These are phyloP conservation scores for Drosophila seclusa DNA, from an alignment of 2,888 invertebrate genomes.

Conservation along the genomic window DNA sequence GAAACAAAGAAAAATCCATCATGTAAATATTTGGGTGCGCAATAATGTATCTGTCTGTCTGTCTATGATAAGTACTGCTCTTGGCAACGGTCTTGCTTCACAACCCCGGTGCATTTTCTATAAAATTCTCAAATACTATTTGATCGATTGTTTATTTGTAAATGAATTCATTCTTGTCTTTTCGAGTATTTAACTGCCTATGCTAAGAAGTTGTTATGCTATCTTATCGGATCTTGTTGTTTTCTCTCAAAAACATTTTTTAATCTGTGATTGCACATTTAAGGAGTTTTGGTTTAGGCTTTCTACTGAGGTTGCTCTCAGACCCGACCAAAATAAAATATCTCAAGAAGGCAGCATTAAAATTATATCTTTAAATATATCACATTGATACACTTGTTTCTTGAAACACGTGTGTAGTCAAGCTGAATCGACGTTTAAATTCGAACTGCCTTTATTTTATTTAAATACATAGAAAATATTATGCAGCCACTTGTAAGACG, in stretches of 20 bases:
- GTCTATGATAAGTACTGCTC: slow-evolving; percentile 1
- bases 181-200: slow-evolving; percentile 7
- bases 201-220: slow-evolving; percentile 12
- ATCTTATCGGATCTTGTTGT: slow-evolving; percentile 57
- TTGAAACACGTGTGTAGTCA: too few relatives aligned
- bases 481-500: too few relatives aligned
- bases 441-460: too few relatives aligned
- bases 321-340: background rate
- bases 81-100: background rate
- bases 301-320: background rate
- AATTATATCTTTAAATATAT: background rate
- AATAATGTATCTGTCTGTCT: slow-evolving; percentile 5
- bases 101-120: slow-evolving; percentile 53
- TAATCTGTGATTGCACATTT: slow-evolving; percentile 65
- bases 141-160: slow-evolving; percentile 22
- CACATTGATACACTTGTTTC: background rate
- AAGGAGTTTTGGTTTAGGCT: slow-evolving; percentile 58
- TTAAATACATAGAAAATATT: too few relatives aligned
- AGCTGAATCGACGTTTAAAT: too few relatives aligned
- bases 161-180: slow-evolving; percentile 37
- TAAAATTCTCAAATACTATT: slow-evolving; percentile 29
- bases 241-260: slow-evolving; percentile 21
- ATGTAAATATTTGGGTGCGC: slow-evolving; percentile 56
- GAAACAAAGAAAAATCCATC: slow-evolving; percentile 54
- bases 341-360: background rate